These are phyloP conservation scores for Podarcis siculus DNA, from an alignment of 2,797 vertebrate species.

Conservation along the genomic window DNA sequence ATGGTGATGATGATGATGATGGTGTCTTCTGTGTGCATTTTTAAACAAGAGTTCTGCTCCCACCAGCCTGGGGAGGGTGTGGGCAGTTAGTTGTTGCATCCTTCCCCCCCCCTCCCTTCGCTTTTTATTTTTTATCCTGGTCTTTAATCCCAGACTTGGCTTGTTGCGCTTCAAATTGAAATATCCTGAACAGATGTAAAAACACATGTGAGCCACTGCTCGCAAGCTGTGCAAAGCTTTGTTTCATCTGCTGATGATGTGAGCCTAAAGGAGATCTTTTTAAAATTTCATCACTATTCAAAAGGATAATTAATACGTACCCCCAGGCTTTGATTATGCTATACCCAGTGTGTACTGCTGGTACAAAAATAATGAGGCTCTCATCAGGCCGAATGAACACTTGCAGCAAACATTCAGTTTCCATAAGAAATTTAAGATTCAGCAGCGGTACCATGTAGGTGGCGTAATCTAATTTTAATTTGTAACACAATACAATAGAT, in stretches of 20 bases:
- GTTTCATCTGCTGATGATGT: constrained; percentile 97
- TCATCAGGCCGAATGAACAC: constrained; percentile 90
- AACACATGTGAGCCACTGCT: constrained; percentile 94
- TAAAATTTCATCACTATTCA: constrained; percentile 99
- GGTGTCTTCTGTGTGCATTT: constrained; percentile 15
- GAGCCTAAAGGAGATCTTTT: constrained; percentile 98
- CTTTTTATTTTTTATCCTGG: constrained; percentile 72
- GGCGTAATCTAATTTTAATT: constrained; percentile 86
- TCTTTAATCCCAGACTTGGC: constrained; percentile 93
- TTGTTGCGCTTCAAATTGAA: constrained; percentile 97
- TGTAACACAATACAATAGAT: constrained; percentile 86
- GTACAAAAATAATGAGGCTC: constrained; percentile 96
- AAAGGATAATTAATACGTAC: constrained; percentile 99
- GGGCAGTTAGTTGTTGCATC: constrained; percentile 67
- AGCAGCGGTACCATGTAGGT: constrained; percentile 81
- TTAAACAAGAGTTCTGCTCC: constrained; percentile 23
- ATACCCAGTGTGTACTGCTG: constrained; percentile 90
- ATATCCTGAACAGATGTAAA: constrained; percentile 99
- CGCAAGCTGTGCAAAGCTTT: constrained; percentile 94
- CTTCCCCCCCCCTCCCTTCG: not conserved
- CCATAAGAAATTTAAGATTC: constrained; percentile 93
- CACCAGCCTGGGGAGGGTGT: constrained; percentile 46
- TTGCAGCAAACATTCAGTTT: constrained; percentile 89
- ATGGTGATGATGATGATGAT: constrained; percentile 28
- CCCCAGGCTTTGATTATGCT: constrained; percentile 99